phyloP scores from a whole-genome alignment of 2,113 vertebrate species.

The Motacilla alba region DNA sequence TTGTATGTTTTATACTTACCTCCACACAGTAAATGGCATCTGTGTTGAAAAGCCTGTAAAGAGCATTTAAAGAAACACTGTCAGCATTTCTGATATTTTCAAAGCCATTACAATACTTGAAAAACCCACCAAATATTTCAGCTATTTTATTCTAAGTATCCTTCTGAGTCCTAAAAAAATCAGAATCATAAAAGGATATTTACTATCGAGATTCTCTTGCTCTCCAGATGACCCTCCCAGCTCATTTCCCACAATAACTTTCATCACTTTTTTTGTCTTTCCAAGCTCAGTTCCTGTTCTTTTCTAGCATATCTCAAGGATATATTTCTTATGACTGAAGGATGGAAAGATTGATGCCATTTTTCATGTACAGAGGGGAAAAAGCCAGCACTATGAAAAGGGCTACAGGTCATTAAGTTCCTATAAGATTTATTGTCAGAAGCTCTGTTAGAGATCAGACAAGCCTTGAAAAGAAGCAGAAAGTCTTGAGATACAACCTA shows the following conservation, averaged over 20 bases:
- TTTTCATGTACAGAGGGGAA: fast-evolving
- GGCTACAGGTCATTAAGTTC: background rate
- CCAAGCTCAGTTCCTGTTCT: background rate
- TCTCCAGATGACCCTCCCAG: background rate
- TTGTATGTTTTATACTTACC: background rate
- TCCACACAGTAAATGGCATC: background rate
- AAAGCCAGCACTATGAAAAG: background rate
- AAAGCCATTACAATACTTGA: background rate
- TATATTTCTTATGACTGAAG: background rate
- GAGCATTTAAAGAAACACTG: background rate
- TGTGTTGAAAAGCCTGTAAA: background rate
- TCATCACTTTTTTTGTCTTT: background rate
- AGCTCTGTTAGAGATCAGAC: background rate
- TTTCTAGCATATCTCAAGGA: background rate
- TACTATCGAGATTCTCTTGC: background rate
- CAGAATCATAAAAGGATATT: background rate
- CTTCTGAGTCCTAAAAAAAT: background rate
- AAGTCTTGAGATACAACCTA: background rate
- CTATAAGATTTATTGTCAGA: background rate
- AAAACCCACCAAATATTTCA: background rate
- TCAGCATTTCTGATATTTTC: background rate
- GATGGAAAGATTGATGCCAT: background rate
- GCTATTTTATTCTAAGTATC: background rate
- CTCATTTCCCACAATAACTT: background rate
- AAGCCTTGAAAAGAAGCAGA: background rate